Evolutionary conservation across 2,888 invertebrate species (phyloP).

Genomic region (Cryptocheilus praepositus): DNA sequence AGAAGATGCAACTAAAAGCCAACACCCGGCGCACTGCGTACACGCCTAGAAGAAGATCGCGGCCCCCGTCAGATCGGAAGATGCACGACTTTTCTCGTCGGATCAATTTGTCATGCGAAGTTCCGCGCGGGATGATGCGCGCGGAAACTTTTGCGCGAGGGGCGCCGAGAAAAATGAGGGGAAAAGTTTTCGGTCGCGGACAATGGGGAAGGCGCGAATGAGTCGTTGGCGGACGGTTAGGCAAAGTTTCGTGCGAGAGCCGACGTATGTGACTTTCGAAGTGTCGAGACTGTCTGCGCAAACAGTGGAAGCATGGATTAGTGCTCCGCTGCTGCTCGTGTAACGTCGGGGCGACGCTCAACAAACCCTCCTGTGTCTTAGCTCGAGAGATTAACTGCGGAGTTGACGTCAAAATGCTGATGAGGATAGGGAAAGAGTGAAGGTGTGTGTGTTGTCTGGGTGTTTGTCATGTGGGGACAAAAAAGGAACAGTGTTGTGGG

Average conservation of each 20-base stretch:
- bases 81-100: neutral
- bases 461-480: too few relatives aligned
- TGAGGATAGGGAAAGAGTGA: neutral
- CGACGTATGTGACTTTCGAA: neutral
- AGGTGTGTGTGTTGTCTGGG: neutral
- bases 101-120: too few relatives aligned
- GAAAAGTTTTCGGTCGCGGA: neutral
- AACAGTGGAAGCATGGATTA: neutral
- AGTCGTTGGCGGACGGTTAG: neutral
- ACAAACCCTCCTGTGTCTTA: neutral
- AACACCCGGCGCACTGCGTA: too few relatives aligned
- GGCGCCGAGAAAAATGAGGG: neutral
- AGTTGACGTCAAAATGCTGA: constrained; percentile 1
- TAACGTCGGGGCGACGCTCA: neutral
- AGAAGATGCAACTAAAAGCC: too few relatives aligned
- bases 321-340: neutral
- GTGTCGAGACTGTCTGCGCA: constrained; percentile 1
- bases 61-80: neutral
- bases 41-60: too few relatives aligned
- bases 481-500: too few relatives aligned
- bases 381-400: neutral
- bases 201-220: neutral
- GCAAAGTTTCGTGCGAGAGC: neutral
- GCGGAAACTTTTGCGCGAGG: neutral
- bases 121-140: too few relatives aligned